phyloP scores from a whole-genome alignment of 2,797 vertebrate species.

The Chelon auratus region DNA sequence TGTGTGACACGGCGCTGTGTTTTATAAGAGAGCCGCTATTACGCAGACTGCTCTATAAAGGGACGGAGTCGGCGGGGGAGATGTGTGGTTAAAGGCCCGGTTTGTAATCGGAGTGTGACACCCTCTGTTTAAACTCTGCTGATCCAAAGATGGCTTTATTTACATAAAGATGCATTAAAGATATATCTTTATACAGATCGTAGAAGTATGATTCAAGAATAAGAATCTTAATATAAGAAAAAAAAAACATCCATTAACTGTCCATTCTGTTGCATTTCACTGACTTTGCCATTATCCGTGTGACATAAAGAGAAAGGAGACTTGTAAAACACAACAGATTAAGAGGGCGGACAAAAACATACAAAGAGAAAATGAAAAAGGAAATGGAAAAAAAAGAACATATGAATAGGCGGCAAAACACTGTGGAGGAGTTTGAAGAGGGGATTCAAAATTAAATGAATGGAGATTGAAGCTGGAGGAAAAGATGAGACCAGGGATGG shows the following conservation, averaged over 20 bases:
- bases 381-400: not conserved
- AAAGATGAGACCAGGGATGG: slow-evolving; percentile 69
- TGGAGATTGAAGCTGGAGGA: slow-evolving; percentile 41
- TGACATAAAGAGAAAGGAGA: slow-evolving; percentile 10
- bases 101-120: slow-evolving; percentile 62
- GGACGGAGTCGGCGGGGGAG: slow-evolving; percentile 63
- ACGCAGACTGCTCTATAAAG: slow-evolving; percentile 76
- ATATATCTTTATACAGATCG: no score
- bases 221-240: slow-evolving; percentile 8
- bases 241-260: not conserved
- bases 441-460: slow-evolving; percentile 44
- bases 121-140: slow-evolving; percentile 55
- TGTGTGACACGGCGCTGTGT: slow-evolving; percentile 75
- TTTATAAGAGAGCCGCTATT: slow-evolving; percentile 79
- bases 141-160: slow-evolving; percentile 46
- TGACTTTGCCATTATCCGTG: not conserved
- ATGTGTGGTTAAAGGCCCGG: slow-evolving; percentile 62
- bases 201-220: not conserved
- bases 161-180: slow-evolving; percentile 48
- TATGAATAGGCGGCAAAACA: slow-evolving; percentile 6
- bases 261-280: not conserved
- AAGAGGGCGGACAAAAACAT: not conserved
- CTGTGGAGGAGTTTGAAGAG: slow-evolving; percentile 8
- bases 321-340: not conserved
- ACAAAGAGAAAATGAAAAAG: not conserved